Base-by-base conservation (phyloP, 2,113 vertebrate genomes). In the Albula goreensis region DNA sequence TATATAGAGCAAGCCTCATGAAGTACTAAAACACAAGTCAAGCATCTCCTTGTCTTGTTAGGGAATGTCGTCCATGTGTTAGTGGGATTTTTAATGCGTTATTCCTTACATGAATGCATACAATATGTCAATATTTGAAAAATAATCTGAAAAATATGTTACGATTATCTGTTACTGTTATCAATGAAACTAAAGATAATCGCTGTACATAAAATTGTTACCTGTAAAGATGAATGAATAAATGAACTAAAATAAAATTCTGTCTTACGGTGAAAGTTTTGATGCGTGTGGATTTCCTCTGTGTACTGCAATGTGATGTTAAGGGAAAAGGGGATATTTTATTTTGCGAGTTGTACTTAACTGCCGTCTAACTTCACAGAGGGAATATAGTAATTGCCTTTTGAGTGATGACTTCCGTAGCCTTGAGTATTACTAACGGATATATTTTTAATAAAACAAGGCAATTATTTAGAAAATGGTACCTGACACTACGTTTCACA, bases 201-300 rank as follows among this genome's bases (percentile, higher is more conserved):
- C 88, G 91, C 87, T 88, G 88, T 90, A 90, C 89, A 93, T 89
- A 66, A 88, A 88, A 84, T 79, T 70, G 81, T 80, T 63, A 83
- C 79, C 86, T 84, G 56, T 50, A 66, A 84, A 83, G 19, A 57
- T 83, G 41, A 81, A 41, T 83, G 49, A 84, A 77, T 86, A 78
- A 86, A 89, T 80, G 10, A 6, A 19, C 80, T 86, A 6, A 48
- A 80, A 80, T 80, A 48, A 50, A 50, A 50, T 31, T 31, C n/a
- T 31, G n/a, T 10, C 70, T 74, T n/a, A 66, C 8, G n/a, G 60
- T 66, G 19, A 66, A 66, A 41, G 31, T 56, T 25, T 31, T 74
- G 22, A n/a, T 31, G 17, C 19, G n/a, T n/a, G 22, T 70, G 63
- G 63, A 17, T 70, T 6, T 70, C 15, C 63, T 4, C n/a, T n/a